Base-by-base conservation (phyloP, 2,113 vertebrate species). In the Emberiza fucata region DNA sequence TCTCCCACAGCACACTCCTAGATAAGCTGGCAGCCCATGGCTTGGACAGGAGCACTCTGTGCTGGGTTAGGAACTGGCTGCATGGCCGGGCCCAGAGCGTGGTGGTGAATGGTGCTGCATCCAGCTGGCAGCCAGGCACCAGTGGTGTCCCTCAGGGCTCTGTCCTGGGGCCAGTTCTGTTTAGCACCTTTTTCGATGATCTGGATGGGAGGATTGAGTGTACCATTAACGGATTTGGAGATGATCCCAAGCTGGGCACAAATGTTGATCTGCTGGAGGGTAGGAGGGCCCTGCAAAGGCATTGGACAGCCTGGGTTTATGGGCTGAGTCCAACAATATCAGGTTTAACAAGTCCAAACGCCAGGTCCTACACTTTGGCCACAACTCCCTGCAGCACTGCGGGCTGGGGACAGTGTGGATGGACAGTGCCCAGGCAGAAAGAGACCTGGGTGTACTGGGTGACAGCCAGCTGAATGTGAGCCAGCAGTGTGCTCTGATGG, bases 381-480 rank as follows among this genome's bases (percentile, higher is more conserved):
- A 17, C 82, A 85, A 45, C 4, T 2, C 24, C 12, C n/a, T 75
- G 29, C 31, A 66, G 7, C 3, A 0, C 2, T 35, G 14, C 4
- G 35, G 35, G 51, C 16, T 50, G 42, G 35, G 51, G 12, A 29
- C 4, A 8, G 20, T 47, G 45, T 47, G 42, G 12, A 29, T 75
- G 70, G 35, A 11, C 15, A 57, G 12, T 10, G n/a, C 2, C 8
- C 42, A n/a, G 51, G 13, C 12, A 25, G 42, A 75, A 75, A 65
- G 35, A 6, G 12, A n/a, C 10, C 24, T 42, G 42, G 18, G 18
- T 7, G 6, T 2, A 0, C 12, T 57, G 60, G 35, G 8, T 1
- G 1, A 29, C 23, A n/a, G n/a, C n/a, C 0, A 0, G 3, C 15
- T 66, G 50, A 35, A 48, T 29, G 35, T 4, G 42, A 42, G 24